Evolutionary conservation across 2,113 vertebrate genomes (phyloP).

Genomic region (Phainopepla nitens): DNA sequence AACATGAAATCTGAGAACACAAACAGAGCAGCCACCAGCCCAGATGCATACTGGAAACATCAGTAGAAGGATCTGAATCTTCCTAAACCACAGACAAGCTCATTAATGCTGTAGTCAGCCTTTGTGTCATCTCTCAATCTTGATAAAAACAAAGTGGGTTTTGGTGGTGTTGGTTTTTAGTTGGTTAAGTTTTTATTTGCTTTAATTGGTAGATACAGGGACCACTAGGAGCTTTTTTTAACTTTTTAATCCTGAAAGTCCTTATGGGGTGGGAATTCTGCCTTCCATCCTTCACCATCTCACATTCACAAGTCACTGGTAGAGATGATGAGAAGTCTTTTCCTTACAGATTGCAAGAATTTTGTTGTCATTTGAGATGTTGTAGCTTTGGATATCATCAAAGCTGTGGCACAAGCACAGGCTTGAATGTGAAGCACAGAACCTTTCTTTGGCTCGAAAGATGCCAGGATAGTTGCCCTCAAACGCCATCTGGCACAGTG

Average conservation of each 20-base stretch:
- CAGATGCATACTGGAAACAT: background rate
- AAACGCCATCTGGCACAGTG: background rate
- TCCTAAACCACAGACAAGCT: background rate
- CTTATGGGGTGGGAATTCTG: background rate
- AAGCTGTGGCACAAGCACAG: background rate
- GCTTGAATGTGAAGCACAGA: background rate
- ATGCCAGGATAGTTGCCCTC: background rate
- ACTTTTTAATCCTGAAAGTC: background rate
- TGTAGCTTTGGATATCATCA: background rate
- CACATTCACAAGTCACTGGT: background rate
- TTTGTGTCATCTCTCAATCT: background rate
- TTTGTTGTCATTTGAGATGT: background rate
- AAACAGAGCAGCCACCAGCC: background rate
- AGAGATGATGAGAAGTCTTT: background rate
- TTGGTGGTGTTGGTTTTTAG: background rate
- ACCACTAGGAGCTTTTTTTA: background rate
- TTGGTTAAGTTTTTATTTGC: background rate
- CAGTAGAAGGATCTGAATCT: background rate
- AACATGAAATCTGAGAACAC: background rate
- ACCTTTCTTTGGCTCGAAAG: background rate
- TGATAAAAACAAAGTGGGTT: background rate
- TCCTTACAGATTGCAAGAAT: background rate
- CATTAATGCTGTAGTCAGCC: background rate
- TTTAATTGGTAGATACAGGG: background rate
- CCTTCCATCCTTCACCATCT: background rate